A percentile compares a stretch with the other conserved stretches of the same genome.
These are phyloP conservation scores for Pangasius macronema DNA, from an alignment of 2,797 vertebrate species.

Conservation along the genomic window DNA sequence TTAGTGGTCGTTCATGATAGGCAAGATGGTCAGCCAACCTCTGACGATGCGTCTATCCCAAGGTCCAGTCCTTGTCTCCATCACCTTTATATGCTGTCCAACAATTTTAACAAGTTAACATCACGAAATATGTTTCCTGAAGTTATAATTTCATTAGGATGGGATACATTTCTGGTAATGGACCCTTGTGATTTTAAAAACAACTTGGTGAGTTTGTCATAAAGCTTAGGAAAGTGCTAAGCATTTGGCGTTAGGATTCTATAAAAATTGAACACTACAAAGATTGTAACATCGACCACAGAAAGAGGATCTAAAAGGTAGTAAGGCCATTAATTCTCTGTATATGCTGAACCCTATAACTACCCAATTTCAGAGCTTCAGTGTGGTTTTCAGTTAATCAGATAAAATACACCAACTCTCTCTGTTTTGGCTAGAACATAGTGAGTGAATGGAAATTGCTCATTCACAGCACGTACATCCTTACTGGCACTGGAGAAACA, in stretches of 20 bases:
- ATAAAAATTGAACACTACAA: background rate
- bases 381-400: constrained; percentile 29
- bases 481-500: constrained; percentile 28
- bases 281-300: background rate
- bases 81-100: constrained; percentile 8
- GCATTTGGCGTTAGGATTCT: background rate
- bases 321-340: background rate
- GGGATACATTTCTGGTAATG: background rate
- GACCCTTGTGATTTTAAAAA: constrained; percentile 14
- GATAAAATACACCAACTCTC: constrained; percentile 26
- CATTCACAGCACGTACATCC: constrained; percentile 30
- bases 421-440: constrained; percentile 14
- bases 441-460: constrained; percentile 25
- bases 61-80: background rate
- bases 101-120: background rate
- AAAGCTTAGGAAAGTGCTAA: background rate
- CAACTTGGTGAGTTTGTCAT: background rate
- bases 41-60: constrained; percentile 2
- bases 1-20: constrained; percentile 36
- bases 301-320: background rate
- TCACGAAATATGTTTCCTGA: background rate
- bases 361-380: background rate
- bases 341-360: background rate
- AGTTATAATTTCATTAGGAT: constrained; percentile 1
- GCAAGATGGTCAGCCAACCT: background rate